Base-by-base conservation (phyloP, 2,888 invertebrate species). In the Conistra vaccinii region DNA sequence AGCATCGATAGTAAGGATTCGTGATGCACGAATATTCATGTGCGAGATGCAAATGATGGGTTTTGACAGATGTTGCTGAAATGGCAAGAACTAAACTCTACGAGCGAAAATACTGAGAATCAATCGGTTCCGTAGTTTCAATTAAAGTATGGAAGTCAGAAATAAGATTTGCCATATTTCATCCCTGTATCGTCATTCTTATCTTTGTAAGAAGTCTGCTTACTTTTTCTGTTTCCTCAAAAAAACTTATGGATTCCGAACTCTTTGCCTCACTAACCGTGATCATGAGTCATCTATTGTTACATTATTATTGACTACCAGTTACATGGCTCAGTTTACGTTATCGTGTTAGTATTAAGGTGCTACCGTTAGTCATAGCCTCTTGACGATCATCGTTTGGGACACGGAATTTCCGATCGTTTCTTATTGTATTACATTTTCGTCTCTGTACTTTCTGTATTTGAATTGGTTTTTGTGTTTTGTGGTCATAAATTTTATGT, bases 251-350 rank as follows among this genome's bases (percentile, higher is more conserved):
- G n/a, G 69, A 78, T 67, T 62, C 69, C 57, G 1, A 45, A 23
- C 4, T 39, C 7, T 20, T 53, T 32, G 26, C 70, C 55, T 57
- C 35, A 55, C n/a, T 53, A 32, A 26, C 53, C 23, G 45, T 53
- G 29, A 32, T n/a, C 66, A 14, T 84, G 85, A 84, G 57, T 84
- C 82, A 84, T 76, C 77, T 67, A 75, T 80, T 80, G 74, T 77
- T 78, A 76, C 53, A 73, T 69, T 84, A 67, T 76, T 79, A 69
- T 82, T 82, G 73, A 63, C 68, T 80, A 61, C 75, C 29, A 23
- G 57, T 75, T 51, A 57, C 60, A 83, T 69, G 63, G 42, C 35
- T 69, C 26, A 61, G 66, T 81, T 75, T 78, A 81, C 65, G 61
- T 57, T 78, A 81, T 78, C 73, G 74, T 67, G 61, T 74, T 73